Percentiles rank a stretch among this genome's conserved stretches.
These are phyloP conservation scores for Dilophus febrilis DNA, from an alignment of 2,888 invertebrate species.

Conservation along the genomic window DNA sequence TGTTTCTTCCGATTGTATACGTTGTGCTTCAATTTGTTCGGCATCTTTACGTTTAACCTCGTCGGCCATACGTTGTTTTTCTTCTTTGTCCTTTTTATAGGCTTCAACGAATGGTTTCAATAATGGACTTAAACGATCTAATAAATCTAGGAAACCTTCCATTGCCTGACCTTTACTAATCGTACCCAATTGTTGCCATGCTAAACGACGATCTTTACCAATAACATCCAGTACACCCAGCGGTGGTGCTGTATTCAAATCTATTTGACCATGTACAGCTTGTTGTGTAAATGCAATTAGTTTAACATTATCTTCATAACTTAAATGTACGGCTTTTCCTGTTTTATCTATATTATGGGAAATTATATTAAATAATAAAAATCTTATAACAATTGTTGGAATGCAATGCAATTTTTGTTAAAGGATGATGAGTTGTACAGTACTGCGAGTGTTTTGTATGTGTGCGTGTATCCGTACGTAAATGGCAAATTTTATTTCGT, in stretches of 20 bases:
- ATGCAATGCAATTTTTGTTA: too few relatives aligned
- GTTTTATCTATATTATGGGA: slow-evolving; percentile 81
- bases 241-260: slow-evolving; percentile 54
- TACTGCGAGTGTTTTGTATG: too few relatives aligned
- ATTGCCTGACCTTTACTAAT: slow-evolving; percentile 76
- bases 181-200: slow-evolving; percentile 84
- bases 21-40: slow-evolving; percentile 33
- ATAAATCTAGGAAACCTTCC: slow-evolving; percentile 75
- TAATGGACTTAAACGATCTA: slow-evolving; percentile 74
- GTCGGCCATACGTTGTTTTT: slow-evolving; percentile 47
- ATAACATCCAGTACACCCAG: slow-evolving; percentile 90
- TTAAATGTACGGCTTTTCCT: slow-evolving; percentile 89
- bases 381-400: too few relatives aligned
- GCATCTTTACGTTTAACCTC: slow-evolving; percentile 19
- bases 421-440: too few relatives aligned
- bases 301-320: slow-evolving; percentile 83
- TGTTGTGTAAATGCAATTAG: slow-evolving; percentile 87
- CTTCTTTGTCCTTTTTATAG: slow-evolving; percentile 71
- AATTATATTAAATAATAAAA: slow-evolving; percentile 12
- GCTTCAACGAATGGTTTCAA: slow-evolving; percentile 86
- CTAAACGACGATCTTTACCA: slow-evolving; percentile 77
- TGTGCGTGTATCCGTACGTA: too few relatives aligned
- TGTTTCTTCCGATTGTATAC: slow-evolving; percentile 37
- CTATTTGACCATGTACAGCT: slow-evolving; percentile 67
- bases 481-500: too few relatives aligned